phyloP scores from a whole-genome alignment of 2,113 vertebrate genomes.

The Antechinus flavipes region DNA sequence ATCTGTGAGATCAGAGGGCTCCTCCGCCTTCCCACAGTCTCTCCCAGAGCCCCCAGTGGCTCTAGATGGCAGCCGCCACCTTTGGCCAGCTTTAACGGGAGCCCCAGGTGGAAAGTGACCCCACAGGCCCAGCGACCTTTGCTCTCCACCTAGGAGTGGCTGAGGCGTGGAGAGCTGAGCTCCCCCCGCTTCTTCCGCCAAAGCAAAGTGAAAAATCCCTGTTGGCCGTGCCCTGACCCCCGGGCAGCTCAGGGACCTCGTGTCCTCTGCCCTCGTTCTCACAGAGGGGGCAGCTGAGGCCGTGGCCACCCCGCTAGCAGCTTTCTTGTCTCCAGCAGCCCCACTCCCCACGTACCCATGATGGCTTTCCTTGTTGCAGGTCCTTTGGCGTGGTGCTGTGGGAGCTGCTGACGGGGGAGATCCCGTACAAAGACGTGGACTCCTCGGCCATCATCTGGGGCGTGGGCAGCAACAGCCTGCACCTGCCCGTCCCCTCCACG shows the following conservation, averaged over 20 bases:
- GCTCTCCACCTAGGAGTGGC: neutral
- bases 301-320: neutral
- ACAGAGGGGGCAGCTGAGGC: neutral
- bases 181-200: neutral
- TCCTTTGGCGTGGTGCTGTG: conserved; percentile 98
- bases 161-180: too few species aligned
- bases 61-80: neutral
- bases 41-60: too few species aligned
- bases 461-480: conserved; percentile 98
- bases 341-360: neutral
- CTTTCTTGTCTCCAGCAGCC: neutral
- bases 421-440: conserved; percentile 99
- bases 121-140: too few species aligned
- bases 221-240: neutral
- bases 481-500: conserved; percentile 98
- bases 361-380: conserved; percentile 81
- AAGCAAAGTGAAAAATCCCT: too few species aligned
- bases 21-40: neutral
- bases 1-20: too few species aligned
- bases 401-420: conserved; percentile 97
- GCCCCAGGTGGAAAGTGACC: neutral
- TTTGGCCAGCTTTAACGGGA: too few species aligned
- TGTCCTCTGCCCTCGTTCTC: neutral
- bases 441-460: conserved; percentile 99
- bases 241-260: neutral